These are phyloP conservation scores for Acrocyrtus sp. DNA, from an alignment of 2,888 invertebrate species.

Conservation along the genomic window DNA sequence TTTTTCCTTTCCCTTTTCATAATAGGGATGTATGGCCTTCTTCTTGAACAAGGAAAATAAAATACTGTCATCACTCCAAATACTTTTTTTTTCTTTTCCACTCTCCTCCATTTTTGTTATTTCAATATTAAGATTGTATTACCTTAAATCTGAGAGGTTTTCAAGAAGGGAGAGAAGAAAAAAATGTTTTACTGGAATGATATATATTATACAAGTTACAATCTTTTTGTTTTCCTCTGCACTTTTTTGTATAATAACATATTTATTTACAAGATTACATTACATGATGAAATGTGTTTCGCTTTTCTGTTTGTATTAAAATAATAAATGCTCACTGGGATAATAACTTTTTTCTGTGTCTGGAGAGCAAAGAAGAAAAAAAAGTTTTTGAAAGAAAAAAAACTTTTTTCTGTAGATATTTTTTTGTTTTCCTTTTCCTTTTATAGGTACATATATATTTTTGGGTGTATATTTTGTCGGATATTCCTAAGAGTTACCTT, in stretches of 20 bases:
- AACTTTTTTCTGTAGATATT: background rate
- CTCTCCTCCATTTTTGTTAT: background rate
- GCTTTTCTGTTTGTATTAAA: conserved; percentile 13
- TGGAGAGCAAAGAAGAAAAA: conserved; percentile 2
- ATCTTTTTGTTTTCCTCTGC: background rate
- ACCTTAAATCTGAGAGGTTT: background rate
- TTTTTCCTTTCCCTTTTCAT: background rate
- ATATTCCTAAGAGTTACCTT: background rate
- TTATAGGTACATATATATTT: background rate
- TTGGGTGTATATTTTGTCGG: no score
- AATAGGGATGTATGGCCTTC: background rate
- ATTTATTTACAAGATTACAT: background rate
- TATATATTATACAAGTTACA: background rate
- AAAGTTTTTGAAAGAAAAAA: conserved; percentile 14
- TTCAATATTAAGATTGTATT: background rate
- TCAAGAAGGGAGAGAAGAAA: background rate
- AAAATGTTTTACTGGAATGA: background rate
- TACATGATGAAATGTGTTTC: background rate
- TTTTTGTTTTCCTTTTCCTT: background rate
- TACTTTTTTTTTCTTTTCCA: background rate
- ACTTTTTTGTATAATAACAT: background rate
- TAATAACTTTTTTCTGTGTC: conserved; percentile 42
- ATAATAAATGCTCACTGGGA: conserved; percentile 35
- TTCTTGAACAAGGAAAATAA: no score
- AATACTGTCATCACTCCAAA: background rate